A percentile compares a stretch with the other conserved stretches of the same genome.
Evolutionary conservation across 2,888 invertebrate genomes (phyloP).

Genomic region (Acanthacorydalis orientalis): DNA sequence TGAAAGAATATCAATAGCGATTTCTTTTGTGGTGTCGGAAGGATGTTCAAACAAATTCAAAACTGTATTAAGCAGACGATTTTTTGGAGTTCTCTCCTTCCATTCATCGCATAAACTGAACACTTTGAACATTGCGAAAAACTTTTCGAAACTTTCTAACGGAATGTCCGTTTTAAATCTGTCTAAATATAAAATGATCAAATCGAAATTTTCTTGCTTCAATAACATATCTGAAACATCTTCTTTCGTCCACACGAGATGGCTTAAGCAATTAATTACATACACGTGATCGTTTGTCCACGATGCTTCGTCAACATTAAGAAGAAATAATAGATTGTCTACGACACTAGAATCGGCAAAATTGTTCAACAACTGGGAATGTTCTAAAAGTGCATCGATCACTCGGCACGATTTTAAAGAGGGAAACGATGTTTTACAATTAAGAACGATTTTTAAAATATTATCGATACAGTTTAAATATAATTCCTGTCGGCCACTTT

Average conservation of each 20-base stretch:
- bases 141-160: background rate
- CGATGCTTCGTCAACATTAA: too few species aligned
- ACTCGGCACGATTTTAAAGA: background rate
- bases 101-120: background rate
- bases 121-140: background rate
- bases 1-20: background rate
- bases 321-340: too few species aligned
- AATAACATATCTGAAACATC: background rate
- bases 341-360: too few species aligned
- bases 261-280: background rate
- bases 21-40: background rate
- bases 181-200: background rate
- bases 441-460: background rate
- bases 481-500: conserved; percentile 1
- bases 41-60: background rate
- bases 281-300: background rate
- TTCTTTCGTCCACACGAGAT: background rate
- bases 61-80: background rate
- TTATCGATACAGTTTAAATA: conserved; percentile 2
- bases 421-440: background rate
- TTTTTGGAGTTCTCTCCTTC: background rate
- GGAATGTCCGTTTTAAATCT: background rate
- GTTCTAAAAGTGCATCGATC: background rate
- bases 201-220: background rate
- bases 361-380: background rate